Conservation (phyloP, 1,140 invertebrate species). For the Drosophila ambigua region DNA sequence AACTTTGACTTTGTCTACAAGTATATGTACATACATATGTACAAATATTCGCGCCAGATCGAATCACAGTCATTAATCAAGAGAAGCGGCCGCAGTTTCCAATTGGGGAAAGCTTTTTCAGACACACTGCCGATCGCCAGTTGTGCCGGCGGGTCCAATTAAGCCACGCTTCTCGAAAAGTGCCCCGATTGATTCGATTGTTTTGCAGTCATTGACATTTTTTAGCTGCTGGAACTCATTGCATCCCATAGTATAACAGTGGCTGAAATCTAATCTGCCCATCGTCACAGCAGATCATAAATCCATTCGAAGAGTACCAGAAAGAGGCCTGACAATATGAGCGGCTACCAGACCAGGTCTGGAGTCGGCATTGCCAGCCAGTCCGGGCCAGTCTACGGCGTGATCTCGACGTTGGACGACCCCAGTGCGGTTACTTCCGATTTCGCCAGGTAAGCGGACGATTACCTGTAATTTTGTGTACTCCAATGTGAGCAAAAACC, state of each 20-base stretch:
- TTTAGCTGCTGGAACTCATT: neutral
- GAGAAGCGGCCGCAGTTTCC: constrained; percentile 1
- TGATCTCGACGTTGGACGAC: constrained; percentile 67
- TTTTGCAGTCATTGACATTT: neutral
- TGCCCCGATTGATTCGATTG: constrained; percentile 14
- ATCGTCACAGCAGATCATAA: constrained; percentile 63
- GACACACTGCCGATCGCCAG: constrained; percentile 2
- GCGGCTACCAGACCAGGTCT: constrained; percentile 14
- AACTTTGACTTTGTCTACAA: constrained; percentile 10
- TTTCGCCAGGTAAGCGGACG: constrained; percentile 48
- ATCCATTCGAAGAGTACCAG: constrained; percentile 52
- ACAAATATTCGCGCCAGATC: constrained; percentile 1
- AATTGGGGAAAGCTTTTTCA: constrained; percentile 31
- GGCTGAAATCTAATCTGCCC: constrained; percentile 56
- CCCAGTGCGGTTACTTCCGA: constrained; percentile 23
- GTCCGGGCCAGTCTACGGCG: constrained; percentile 61
- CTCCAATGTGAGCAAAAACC: constrained; percentile 15
- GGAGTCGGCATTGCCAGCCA: constrained; percentile 20
- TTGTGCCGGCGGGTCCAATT: constrained; percentile 37
- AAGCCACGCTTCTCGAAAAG: constrained; percentile 28
- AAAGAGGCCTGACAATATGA: constrained; percentile 12
- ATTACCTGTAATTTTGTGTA: constrained; percentile 2
- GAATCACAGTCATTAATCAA: constrained; percentile 15
- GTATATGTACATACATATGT: neutral
- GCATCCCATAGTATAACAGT: constrained; percentile 38